Evolutionary conservation across 1,140 invertebrate species (phyloP).

Genomic region (Aphaenogaster ashmeadi): DNA sequence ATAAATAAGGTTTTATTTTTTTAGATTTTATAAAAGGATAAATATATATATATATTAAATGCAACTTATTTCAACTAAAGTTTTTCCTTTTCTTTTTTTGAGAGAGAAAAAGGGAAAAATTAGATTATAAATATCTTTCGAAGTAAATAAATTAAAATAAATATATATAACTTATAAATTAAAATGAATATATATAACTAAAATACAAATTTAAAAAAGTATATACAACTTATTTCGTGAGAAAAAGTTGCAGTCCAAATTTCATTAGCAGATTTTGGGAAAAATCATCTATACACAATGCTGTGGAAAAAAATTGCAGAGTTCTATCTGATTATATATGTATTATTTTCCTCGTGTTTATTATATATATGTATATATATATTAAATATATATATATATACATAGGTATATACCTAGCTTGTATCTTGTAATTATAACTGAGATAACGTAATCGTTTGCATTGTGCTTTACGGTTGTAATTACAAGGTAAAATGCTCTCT

Average conservation of each 20-base stretch:
- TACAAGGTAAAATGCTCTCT: neutral
- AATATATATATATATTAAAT: neutral
- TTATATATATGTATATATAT: too few species aligned
- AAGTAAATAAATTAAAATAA: too few species aligned
- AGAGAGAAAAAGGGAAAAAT: too few species aligned
- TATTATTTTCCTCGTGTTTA: neutral
- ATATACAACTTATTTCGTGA: neutral
- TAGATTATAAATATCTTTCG: neutral
- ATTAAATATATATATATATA: neutral
- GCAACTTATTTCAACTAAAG: neutral
- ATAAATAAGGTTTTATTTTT: too few species aligned
- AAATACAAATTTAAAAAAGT: neutral
- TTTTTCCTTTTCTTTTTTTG: neutral
- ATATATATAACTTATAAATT: neutral
- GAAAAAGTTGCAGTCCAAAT: too few species aligned
- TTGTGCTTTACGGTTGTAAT: neutral
- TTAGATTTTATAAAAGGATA: neutral
- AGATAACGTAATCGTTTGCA: slow-evolving; percentile 20
- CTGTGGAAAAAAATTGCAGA: neutral
- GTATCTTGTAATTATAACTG: neutral
- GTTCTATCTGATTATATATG: neutral
- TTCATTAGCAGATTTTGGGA: neutral
- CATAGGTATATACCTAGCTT: neutral
- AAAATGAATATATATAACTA: neutral
- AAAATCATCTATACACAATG: neutral